Base-by-base conservation (phyloP, 1,140 invertebrate genomes). In the Eciton burchellii region DNA sequence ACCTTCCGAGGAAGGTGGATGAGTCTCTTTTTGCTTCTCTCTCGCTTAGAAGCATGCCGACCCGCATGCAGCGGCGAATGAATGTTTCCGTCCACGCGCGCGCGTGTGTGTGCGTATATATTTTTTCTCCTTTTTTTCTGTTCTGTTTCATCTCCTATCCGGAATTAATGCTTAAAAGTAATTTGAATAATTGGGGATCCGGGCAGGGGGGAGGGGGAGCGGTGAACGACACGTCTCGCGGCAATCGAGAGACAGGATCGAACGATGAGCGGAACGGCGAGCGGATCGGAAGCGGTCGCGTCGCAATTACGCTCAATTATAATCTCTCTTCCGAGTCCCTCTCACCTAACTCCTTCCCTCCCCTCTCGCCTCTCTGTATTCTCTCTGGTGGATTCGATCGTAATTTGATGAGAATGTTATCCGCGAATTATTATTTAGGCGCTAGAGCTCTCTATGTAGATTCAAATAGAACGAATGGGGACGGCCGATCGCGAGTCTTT, bases 131-230 rank as follows among this genome's bases (percentile, higher is more conserved):
- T n/a, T n/a, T n/a, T n/a, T n/a, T n/a, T n/a, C n/a, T n/a, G n/a
- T n/a, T n/a, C n/a, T n/a, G n/a, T 43, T 26, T 9, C 26, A 52
- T 52, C 21, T 66, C 41, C 56, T n/a, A 49, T 26, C 47, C 26
- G 19, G 14, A 76, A 65, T 76, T 76, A 76, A 76, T 76, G 19
- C 56, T n/a, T n/a, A n/a, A n/a, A n/a, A n/a, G n/a, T n/a, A n/a
- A 12, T 35, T 35, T 35, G 45, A 63, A 74, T 74, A 35, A 52
- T 62, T 63, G 19, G 5, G 4, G 35, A 35, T 35, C 35, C 35
- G 35, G 35, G 6, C 35, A 35, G 35, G 6, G 35, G 35, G 35
- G n/a, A n/a, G n/a, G n/a, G n/a, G n/a, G n/a, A n/a, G n/a, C n/a
- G n/a, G 35, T 35, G 35, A 35, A 35, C 6, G n/a, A 35, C 35